Base-by-base conservation (phyloP, 1,140 invertebrate species). In the Ericerus pela region DNA sequence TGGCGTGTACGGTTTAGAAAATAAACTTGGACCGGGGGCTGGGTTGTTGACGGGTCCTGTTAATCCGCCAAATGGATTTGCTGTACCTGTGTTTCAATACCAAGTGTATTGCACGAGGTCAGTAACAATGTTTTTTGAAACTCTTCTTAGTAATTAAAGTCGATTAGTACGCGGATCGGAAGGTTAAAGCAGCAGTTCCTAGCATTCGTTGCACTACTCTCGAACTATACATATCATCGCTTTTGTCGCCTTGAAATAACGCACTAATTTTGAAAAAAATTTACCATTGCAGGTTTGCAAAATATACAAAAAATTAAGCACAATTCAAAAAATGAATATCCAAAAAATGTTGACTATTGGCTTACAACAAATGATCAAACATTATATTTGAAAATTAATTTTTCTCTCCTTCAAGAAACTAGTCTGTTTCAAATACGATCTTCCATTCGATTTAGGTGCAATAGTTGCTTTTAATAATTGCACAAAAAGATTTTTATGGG, bases 31-130 rank as follows among this genome's bases (percentile, higher is more conserved):
- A 6, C 28, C 29, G 10, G 24, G 28, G n/a, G 14, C 18, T 31
- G 29, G 51, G 29, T 54, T 29, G 29, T 54, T 54, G 36, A 47
- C 38, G 22, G 54, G 53, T 16, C 36, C 56, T 28, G 55, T 28
- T 36, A 51, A 43, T 41, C 28, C 54, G 14, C 59, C 59, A 54
- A 62, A 62, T 18, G 60, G 60, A 55, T 61, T 61, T 11, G 56
- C 60, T 31, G 59, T 53, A 29, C 56, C 60, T 61, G 55, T 53
- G 60, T n/a, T 54, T 31, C 18, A 41, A 26, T 14, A 54, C 28
- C 14, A 56, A 18, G 54, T 2, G 53, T n/a, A 20, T 16, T 28
- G 4, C 11, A 11, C 28, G 20, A 38, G 36, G 20, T 31, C 22
- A 51, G 22, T 41, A 58, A 31, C 27, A 51, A 33, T 3, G 26